These are phyloP conservation scores for Gymnothorax reevesii DNA, from an alignment of 2,797 vertebrate genomes.

Conservation along the genomic window DNA sequence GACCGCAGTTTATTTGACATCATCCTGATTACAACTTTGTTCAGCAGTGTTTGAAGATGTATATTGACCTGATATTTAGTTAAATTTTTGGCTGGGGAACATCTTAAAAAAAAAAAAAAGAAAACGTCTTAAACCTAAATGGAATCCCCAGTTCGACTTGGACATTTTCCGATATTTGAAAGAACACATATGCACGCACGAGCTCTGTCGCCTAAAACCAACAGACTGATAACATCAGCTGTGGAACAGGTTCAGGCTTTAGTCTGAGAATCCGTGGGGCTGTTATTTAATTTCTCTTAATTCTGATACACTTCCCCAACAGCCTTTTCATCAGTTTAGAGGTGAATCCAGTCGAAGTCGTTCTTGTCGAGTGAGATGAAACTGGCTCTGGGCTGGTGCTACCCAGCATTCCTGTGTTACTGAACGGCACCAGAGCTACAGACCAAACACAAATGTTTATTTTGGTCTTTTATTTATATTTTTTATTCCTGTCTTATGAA, in stretches of 20 bases:
- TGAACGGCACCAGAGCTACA: neutral
- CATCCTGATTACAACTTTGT: neutral
- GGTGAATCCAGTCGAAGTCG: neutral
- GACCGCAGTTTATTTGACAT: neutral
- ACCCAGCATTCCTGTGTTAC: neutral
- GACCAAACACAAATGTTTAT: slow-evolving; percentile 2
- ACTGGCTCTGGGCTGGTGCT: neutral
- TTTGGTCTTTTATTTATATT: neutral
- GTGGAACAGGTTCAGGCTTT: neutral
- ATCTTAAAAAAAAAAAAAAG: no score
- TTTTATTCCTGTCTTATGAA: neutral
- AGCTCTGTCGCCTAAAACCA: neutral
- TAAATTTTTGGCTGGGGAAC: neutral
- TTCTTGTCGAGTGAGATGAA: neutral
- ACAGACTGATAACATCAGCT: neutral
- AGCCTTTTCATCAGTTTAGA: neutral
- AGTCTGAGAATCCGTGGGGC: neutral
- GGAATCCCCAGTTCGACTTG: neutral
- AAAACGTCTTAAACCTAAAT: neutral
- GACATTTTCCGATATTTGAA: neutral
- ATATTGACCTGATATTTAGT: neutral
- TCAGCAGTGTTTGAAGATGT: neutral
- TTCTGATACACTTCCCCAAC: neutral
- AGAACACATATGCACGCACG: neutral
- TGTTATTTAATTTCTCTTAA: neutral